phyloP scores from a whole-genome alignment of 2,113 vertebrate species.

The Plecotus auritus region DNA sequence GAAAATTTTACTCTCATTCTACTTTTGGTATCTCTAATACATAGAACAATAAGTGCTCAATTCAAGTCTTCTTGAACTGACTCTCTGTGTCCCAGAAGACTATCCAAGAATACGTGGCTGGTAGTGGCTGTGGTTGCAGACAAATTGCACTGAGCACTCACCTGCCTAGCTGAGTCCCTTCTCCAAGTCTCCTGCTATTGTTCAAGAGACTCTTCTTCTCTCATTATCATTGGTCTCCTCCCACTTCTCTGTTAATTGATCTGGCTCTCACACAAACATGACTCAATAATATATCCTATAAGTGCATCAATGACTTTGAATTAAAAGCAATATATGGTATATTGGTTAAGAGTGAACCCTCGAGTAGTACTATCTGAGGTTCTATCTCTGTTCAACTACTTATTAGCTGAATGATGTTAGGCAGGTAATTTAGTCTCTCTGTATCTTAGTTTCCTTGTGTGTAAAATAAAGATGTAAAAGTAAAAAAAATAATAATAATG shows the following conservation, averaged over 20 bases:
- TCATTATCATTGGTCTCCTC: not conserved
- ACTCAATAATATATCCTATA: not conserved
- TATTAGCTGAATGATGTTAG: not conserved
- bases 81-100: not conserved
- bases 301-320: not conserved
- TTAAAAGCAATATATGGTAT: not conserved
- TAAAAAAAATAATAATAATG: not conserved
- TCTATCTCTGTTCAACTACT: not conserved
- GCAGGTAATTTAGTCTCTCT: not conserved
- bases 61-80: not conserved
- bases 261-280: not conserved
- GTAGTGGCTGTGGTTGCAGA: not conserved
- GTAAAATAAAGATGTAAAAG: not conserved
- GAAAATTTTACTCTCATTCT: not conserved
- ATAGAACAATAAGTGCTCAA: not conserved
- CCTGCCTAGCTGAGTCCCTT: not conserved
- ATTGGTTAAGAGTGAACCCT: not conserved
- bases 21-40: not conserved
- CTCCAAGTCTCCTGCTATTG: not conserved
- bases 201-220: not conserved
- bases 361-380: not conserved
- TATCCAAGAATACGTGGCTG: not conserved
- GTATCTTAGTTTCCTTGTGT: not conserved
- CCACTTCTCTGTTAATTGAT: not conserved
- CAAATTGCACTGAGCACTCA: rapidly evolving